Evolutionary conservation across 1,140 invertebrate species (phyloP).

Genomic region (Marisa cornuarietis): DNA sequence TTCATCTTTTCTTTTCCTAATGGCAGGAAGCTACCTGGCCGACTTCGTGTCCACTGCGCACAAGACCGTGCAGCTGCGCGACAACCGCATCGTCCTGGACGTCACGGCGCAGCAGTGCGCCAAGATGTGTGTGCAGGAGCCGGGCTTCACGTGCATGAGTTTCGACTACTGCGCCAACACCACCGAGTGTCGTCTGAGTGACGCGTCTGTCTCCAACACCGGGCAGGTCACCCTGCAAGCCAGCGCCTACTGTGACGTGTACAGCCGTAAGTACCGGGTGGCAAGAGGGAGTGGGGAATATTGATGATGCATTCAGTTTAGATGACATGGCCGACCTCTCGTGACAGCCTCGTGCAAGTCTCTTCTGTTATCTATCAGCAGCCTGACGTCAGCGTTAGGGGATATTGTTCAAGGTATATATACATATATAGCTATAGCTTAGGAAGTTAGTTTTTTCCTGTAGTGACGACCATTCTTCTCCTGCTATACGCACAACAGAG

Average conservation of each 20-base stretch:
- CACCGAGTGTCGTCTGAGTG: constrained; percentile 45
- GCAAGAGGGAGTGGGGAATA: too few relatives aligned
- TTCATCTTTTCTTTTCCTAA: background rate
- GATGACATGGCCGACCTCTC: too few relatives aligned
- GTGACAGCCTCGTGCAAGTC: too few relatives aligned
- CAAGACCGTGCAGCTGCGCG: constrained; percentile 30
- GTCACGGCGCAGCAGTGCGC: constrained; percentile 48
- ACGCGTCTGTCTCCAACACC: constrained; percentile 32
- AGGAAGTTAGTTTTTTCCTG: too few relatives aligned
- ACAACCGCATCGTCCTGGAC: constrained; percentile 45
- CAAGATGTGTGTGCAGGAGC: constrained; percentile 49
- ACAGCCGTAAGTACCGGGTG: constrained; percentile 45
- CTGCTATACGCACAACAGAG: too few relatives aligned
- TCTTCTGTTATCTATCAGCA: too few relatives aligned
- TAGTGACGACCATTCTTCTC: too few relatives aligned
- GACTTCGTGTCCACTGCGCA: constrained; percentile 43
- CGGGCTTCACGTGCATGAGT: constrained; percentile 43
- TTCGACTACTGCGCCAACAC: constrained; percentile 54
- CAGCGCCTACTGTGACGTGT: constrained; percentile 47
- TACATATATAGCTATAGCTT: too few relatives aligned
- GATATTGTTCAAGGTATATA: too few relatives aligned
- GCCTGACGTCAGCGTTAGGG: too few relatives aligned
- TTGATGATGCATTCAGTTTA: too few relatives aligned
- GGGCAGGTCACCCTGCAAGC: constrained; percentile 42
- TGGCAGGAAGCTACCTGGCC: constrained; percentile 47